These are phyloP conservation scores for Lottia scabra DNA, from an alignment of 2,888 invertebrate genomes.

Conservation along the genomic window DNA sequence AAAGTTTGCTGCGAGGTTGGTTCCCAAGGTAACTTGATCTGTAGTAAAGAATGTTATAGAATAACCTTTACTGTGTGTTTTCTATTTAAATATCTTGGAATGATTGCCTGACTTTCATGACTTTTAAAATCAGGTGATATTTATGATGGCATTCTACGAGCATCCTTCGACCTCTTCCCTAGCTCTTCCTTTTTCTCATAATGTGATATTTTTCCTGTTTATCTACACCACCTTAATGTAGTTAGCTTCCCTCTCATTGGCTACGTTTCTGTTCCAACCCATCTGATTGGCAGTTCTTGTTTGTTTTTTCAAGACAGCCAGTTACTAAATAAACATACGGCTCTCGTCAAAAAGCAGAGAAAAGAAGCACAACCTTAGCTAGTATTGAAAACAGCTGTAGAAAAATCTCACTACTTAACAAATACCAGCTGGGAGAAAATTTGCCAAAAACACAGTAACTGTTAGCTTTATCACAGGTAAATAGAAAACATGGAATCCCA, in stretches of 20 bases:
- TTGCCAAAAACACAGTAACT: neutral
- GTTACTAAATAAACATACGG: conserved; percentile 28
- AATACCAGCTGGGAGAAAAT: conserved; percentile 16
- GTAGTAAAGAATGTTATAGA: neutral
- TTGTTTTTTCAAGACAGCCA: conserved; percentile 28
- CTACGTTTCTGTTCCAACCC: conserved; percentile 2
- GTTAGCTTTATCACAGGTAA: neutral
- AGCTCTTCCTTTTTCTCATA: conserved; percentile 1
- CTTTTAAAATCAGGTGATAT: conserved; percentile 11
- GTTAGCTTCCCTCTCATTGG: conserved; percentile 20
- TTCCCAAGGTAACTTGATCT: neutral
- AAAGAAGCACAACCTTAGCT: conserved; percentile 5
- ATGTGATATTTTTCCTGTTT: conserved; percentile 31
- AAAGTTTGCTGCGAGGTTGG: no score
- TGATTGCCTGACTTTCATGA: conserved; percentile 3
- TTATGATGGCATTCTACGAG: neutral
- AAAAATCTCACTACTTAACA: conserved; percentile 16
- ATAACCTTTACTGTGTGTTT: neutral
- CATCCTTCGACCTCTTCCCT: neutral
- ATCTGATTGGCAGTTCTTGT: conserved; percentile 23
- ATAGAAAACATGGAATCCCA: no score
- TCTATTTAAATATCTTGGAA: conserved; percentile 4
- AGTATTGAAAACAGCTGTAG: conserved; percentile 19
- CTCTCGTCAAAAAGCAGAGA: conserved; percentile 10
- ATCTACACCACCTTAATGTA: conserved; percentile 17